Evolutionary conservation across 2,113 vertebrate species (phyloP), one percentile per base, ranked within the genome.

Genomic region (Larimichthys polyactis): DNA sequence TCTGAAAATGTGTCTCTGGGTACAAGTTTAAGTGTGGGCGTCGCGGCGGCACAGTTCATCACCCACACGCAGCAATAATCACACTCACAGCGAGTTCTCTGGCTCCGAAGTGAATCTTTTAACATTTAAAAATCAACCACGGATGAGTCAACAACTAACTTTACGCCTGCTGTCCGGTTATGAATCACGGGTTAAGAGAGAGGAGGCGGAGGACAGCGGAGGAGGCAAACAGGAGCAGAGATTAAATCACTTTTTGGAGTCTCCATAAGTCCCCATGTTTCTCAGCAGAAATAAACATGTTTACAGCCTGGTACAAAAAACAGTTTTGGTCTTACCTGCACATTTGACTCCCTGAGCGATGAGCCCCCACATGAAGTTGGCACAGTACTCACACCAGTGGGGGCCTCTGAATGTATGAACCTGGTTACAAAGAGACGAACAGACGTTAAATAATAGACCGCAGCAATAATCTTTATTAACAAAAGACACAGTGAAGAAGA

Each of bases 321-420:
- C 36, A 36, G 36, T 36, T 36, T 36, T 36, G 36, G 36, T 36
- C 32, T 36, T 95, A 99, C 98, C 98, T 97, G 98, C 97, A 94
- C 98, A 99, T 92, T 99, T 99, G 88, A 99, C 98, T 57, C 98
- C 98, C 92, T 99, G 98, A 91, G 98, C 97, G 51, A 99, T 99
- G 87, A 99, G 97, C 57, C 98, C 98, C 98, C 98, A 99, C 98
- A 99, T 99, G 94, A 99, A 99, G 94, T 99, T 99, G 93, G 98
- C 98, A 81, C 98, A 99, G 93, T 98, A 99, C 90, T 99, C 97
- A 88, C 98, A 99, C 98, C 98, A 99, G 85, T 99, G 98, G 0
- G 98, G 98, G 81, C 98, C 98, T 92, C 97, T 94, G 95, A 99
- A 99, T 0, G 97, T 99, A 85, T 99, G 98, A 88, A 99, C 97